Conservation (phyloP, 2,113 vertebrate genomes). For the Tautogolabrus adspersus region DNA sequence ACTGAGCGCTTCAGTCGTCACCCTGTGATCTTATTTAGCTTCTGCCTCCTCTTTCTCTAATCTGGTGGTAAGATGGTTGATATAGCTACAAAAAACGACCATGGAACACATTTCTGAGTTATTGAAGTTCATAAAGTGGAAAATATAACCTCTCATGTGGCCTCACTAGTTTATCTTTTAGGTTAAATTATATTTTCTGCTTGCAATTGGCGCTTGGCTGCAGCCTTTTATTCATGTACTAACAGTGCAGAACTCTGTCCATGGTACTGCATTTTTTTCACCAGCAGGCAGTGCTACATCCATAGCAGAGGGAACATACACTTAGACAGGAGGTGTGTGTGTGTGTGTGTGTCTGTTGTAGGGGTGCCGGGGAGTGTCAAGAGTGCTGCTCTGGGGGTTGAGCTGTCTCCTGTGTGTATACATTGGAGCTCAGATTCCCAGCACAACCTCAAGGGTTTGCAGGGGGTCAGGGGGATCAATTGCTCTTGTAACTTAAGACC, state of each 20-base stretch:
- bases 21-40: not conserved
- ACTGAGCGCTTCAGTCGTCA: not conserved
- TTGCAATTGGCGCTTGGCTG: constrained; percentile 39
- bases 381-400: constrained; percentile 79
- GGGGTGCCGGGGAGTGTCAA: constrained; percentile 60
- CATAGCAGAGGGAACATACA: constrained; percentile 34
- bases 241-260: not conserved
- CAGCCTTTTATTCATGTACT: constrained; percentile 17
- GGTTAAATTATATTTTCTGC: constrained; percentile 38
- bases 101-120: constrained; percentile 4
- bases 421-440: constrained; percentile 92
- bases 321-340: not conserved
- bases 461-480: constrained; percentile 95
- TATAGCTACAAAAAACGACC: not conserved
- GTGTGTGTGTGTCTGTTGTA: constrained; percentile 19
- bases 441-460: constrained; percentile 90
- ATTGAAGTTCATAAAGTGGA: constrained; percentile 16
- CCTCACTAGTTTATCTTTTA: constrained; percentile 38
- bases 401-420: constrained; percentile 91
- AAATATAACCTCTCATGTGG: constrained; percentile 38
- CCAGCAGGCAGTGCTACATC: constrained; percentile 84
- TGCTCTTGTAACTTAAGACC: constrained; percentile 94
- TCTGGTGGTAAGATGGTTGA: not conserved
- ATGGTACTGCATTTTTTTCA: constrained; percentile 21
- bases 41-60: not conserved